Conservation (phyloP, 1,140 invertebrate genomes). For the Wasmannia auropunctata region DNA sequence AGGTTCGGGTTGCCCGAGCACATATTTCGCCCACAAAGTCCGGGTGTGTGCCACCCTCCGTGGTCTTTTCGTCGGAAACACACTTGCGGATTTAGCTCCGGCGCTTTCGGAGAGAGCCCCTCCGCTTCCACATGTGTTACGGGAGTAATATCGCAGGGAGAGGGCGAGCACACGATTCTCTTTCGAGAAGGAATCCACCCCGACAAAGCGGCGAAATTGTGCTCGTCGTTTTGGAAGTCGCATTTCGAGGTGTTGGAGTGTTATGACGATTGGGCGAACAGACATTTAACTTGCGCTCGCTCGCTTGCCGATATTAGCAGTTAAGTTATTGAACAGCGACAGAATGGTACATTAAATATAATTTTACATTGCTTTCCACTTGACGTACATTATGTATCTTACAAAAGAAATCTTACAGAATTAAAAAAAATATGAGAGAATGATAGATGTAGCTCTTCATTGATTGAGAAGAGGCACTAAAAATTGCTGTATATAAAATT, state of each 20-base stretch:
- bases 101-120: neutral
- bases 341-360: neutral
- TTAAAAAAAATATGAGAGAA: neutral
- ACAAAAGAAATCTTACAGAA: neutral
- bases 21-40: conserved; percentile 46
- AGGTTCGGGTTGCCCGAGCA: neutral
- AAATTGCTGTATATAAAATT: neutral
- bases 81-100: conserved; percentile 41
- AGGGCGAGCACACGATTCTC: neutral
- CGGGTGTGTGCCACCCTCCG: neutral
- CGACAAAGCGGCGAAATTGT: conserved; percentile 25
- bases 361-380: neutral
- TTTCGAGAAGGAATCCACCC: neutral
- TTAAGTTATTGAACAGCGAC: neutral
- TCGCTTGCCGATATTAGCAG: neutral
- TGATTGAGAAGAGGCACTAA: neutral
- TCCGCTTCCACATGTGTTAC: neutral
- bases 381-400: neutral
- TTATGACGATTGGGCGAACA: neutral
- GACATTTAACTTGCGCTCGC: neutral
- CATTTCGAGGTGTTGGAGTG: conserved; percentile 13
- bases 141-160: conserved; percentile 24
- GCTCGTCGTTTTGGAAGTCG: conserved; percentile 6
- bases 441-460: neutral
- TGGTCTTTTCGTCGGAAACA: conserved; percentile 28